A percentile compares a stretch with the other conserved stretches of the same genome.
These are phyloP conservation scores for Indicator indicator DNA, from an alignment of 2,113 vertebrate genomes.

Conservation along the genomic window DNA sequence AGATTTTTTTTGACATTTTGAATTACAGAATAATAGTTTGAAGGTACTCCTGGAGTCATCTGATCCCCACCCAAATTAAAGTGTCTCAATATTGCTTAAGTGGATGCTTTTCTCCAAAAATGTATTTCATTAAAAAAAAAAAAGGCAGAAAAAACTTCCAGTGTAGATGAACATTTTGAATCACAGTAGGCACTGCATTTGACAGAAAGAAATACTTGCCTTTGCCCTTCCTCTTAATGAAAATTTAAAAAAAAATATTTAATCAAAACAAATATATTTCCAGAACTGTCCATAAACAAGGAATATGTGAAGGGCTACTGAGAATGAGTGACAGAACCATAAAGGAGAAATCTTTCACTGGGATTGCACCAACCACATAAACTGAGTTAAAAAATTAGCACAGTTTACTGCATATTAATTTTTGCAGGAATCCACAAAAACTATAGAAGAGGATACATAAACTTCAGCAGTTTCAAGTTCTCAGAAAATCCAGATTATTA, in stretches of 20 bases:
- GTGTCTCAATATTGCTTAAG: constrained; percentile 47
- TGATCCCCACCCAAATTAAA: constrained; percentile 57
- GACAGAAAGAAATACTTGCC: not conserved
- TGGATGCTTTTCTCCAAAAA: constrained; percentile 42
- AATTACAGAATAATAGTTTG: constrained; percentile 41
- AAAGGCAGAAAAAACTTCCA: not conserved
- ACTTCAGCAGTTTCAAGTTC: not conserved
- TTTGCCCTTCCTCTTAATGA: not conserved
- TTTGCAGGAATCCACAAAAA: not conserved
- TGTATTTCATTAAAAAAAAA: not conserved
- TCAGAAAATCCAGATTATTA: not conserved
- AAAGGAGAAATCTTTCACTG: not conserved
- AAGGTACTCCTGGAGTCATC: constrained; percentile 20
- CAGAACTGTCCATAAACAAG: not conserved
- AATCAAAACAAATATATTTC: not conserved
- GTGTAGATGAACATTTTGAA: not conserved
- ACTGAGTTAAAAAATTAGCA: not conserved
- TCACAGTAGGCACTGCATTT: not conserved
- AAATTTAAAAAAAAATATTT: not conserved
- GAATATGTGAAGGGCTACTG: not conserved
- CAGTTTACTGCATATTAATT: not conserved
- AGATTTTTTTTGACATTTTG: constrained; percentile 23
- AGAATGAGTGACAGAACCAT: not conserved
- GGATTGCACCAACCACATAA: not conserved
- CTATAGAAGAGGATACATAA: not conserved